Evolutionary conservation across 2,797 vertebrate species (phyloP), one percentile per base, ranked within the genome.

Genomic region (Betta splendens): DNA sequence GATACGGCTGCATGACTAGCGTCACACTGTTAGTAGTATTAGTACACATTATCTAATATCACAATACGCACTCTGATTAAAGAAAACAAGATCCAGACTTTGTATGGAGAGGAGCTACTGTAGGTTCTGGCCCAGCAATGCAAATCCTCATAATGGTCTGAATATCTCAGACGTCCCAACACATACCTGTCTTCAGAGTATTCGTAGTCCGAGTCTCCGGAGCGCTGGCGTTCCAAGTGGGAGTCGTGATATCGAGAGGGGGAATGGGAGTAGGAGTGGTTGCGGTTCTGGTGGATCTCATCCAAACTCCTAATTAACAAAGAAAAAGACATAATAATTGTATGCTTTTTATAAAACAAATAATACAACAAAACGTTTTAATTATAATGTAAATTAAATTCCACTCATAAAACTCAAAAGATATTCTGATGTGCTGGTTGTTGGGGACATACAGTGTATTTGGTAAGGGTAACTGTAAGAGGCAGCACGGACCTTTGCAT

Each of bases 181-280:
- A 72, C 35, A 37, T 96, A 99, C 96, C 96, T 98, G 94, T 99
- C 96, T 92, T 98, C 97, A 61, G 95, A 96, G 85, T 96, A 97
- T 87, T 97, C 95, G 72, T 93, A 95, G 89, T 98, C 96, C 36
- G 92, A 91, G 63, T 98, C 95, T 75, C 93, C 94, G 43, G 95
- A 93, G 84, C 94, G 88, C 18, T 90, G 94, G 82, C 90, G 93
- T 81, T 95, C 95, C 81, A 89, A 76, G 54, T 93, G 91, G 89
- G 93, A 84, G 90, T 96, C 94, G 43, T 94, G 94, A 93, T 97
- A 95, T 85, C 87, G 93, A 69, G 94, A 95, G 57, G 96, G 95
- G 77, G 96, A 98, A 74, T 35, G 33, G 33, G 33, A 35, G 26
- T 91, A 93, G 82, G 94, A 95, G 74, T 94, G 92, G 60, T 94